Conservation (phyloP, 2,797 vertebrate species). For the Meriones psammophilus region DNA sequence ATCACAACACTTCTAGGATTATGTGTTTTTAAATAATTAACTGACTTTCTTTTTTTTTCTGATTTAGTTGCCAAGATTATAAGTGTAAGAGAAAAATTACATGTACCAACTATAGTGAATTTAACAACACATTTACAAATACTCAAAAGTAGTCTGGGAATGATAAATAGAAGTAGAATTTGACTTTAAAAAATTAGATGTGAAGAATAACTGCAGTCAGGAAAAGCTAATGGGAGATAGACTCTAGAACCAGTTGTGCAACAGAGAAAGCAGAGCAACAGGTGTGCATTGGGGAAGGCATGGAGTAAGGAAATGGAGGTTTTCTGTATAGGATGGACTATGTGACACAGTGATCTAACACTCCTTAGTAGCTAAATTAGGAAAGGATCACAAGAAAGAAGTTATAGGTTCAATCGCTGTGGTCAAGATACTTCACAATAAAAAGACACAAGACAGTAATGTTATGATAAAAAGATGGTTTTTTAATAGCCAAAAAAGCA, state of each 20-base stretch:
- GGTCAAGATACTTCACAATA: not conserved
- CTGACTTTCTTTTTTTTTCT: not conserved
- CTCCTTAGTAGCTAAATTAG: not conserved
- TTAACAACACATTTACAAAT: not conserved
- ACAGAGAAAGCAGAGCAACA: not conserved
- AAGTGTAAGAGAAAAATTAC: not conserved
- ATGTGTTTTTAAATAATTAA: not conserved
- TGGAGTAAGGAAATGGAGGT: not conserved
- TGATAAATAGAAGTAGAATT: not conserved
- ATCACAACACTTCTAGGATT: not conserved
- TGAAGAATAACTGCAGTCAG: not conserved
- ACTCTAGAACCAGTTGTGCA: not conserved
- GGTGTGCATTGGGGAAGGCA: fast-evolving
- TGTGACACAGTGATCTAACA: not conserved
- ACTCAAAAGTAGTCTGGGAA: not conserved
- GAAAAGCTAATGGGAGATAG: not conserved
- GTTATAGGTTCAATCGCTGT: not conserved
- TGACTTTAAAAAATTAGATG: slow-evolving; percentile 5
- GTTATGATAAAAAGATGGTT: not conserved
- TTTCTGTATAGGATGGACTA: not conserved
- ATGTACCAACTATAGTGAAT: not conserved
- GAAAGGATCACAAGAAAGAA: not conserved
- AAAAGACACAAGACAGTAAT: not conserved
- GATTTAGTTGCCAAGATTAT: not conserved
- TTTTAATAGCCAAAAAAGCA: not conserved